Conservation (phyloP, 2,113 vertebrate species). For the Pyrgilauda ruficollis region DNA sequence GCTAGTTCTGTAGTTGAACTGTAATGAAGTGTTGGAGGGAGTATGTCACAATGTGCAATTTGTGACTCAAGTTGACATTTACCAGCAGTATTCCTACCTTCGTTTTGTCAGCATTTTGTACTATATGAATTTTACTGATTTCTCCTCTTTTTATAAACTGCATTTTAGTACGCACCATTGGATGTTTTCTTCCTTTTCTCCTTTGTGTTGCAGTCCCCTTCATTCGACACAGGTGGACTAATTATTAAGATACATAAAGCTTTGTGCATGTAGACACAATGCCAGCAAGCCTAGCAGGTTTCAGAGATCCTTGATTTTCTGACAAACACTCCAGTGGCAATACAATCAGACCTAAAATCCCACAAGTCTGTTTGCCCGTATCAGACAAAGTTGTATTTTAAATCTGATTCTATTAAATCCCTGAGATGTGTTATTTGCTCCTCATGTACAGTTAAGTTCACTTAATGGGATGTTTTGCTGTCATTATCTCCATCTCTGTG, state of each 20-base stretch:
- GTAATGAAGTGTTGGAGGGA: neutral
- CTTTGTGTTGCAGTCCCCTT: neutral
- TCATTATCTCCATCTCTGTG: neutral
- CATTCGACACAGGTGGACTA: neutral
- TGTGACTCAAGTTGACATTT: neutral
- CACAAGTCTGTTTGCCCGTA: rapidly evolving
- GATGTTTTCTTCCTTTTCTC: neutral
- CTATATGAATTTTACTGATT: neutral
- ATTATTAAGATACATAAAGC: neutral
- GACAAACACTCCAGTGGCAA: neutral
- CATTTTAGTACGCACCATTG: neutral
- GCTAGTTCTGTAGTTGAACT: neutral
- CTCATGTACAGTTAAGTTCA: neutral
- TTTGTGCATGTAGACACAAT: neutral
- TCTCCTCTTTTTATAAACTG: neutral
- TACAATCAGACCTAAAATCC: neutral
- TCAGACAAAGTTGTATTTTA: neutral
- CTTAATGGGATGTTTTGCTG: neutral
- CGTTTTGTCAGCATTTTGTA: neutral
- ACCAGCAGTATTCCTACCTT: neutral
- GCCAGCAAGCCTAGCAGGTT: neutral
- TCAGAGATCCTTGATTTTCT: neutral
- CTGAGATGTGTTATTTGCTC: neutral
- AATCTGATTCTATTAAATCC: neutral
- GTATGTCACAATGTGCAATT: neutral